Conservation (phyloP, 2,888 invertebrate genomes). For the Tenodera sinensis region DNA sequence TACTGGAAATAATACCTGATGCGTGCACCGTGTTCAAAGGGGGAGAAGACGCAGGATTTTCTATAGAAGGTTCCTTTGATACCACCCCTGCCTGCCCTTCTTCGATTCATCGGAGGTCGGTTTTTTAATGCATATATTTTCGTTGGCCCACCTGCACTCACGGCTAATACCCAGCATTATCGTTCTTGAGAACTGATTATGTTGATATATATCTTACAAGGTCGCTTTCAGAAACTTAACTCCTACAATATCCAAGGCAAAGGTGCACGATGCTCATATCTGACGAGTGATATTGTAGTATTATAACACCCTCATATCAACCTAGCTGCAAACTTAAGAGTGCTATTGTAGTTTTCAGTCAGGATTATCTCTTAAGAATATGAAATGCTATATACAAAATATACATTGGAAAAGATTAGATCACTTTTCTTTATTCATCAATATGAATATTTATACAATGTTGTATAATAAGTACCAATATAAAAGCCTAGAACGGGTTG, state of each 20-base stretch:
- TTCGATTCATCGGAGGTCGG: slow-evolving; percentile 10
- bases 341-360: no score
- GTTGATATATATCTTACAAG: neutral
- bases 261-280: neutral
- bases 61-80: slow-evolving; percentile 3
- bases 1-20: slow-evolving; percentile 5
- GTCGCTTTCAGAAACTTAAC: neutral
- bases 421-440: no score
- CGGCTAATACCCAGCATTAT: neutral
- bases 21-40: neutral
- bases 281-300: neutral
- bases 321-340: no score
- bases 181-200: neutral
- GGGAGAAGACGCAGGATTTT: neutral
- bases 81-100: slow-evolving; percentile 1
- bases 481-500: no score
- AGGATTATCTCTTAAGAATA: no score
- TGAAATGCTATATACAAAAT: no score
- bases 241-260: neutral
- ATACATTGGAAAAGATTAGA: no score
- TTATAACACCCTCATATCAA: neutral
- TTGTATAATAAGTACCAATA: no score
- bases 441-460: no score
- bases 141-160: neutral
- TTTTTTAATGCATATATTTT: neutral